A percentile compares a stretch with the other conserved stretches of the same genome.
Evolutionary conservation across 2,113 vertebrate genomes (phyloP).

Genomic region (Eublepharis macularius): DNA sequence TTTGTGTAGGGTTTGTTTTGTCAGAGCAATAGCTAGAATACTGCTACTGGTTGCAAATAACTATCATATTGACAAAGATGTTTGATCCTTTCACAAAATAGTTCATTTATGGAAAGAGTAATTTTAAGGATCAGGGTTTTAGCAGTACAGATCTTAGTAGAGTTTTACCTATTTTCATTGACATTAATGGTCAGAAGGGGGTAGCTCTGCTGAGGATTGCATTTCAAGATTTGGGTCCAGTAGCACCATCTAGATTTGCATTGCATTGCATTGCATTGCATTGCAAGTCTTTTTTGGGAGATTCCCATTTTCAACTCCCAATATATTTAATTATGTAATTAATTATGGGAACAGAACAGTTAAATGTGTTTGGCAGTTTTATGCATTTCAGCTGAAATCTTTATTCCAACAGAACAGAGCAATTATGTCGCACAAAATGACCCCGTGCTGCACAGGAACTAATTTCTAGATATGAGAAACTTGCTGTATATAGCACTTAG

Average conservation of each 20-base stretch:
- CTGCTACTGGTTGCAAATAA: not conserved
- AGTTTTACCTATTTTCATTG: no score
- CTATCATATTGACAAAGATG: not conserved
- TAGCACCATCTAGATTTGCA: no score
- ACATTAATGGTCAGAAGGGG: no score
- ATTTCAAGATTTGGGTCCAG: no score
- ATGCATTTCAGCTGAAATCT: not conserved
- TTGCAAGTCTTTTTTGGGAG: not conserved
- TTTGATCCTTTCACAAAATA: not conserved
- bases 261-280: no score
- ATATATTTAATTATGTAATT: constrained; percentile 17
- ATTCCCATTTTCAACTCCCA: not conserved
- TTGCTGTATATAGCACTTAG: constrained; percentile 7
- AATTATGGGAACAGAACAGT: constrained; percentile 5
- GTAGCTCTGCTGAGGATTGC: no score
- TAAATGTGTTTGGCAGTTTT: constrained; percentile 1
- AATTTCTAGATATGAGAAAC: constrained; percentile 16
- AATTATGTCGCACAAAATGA: constrained; percentile 9
- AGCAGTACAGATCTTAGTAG: no score
- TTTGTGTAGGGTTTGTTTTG: not conserved
- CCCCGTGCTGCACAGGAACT: not conserved
- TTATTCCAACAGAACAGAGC: not conserved
- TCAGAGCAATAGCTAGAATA: no score
- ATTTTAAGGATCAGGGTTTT: not conserved
- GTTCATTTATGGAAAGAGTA: constrained; percentile 8